Base-by-base conservation (phyloP, 2,888 invertebrate genomes). In the Agrotis ipsilon region DNA sequence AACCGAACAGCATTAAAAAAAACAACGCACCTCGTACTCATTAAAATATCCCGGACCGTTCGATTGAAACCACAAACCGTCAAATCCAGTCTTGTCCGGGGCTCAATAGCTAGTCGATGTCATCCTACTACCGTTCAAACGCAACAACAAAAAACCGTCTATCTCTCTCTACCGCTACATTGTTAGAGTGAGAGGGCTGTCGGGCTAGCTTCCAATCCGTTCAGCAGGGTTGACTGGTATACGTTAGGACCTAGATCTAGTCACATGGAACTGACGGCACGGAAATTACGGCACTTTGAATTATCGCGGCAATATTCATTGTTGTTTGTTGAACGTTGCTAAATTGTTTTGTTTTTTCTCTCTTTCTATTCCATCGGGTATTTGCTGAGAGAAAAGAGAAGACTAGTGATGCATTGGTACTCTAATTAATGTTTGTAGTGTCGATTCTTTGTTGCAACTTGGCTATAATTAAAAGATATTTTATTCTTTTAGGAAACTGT, bases 281-380 rank as follows among this genome's bases (percentile, higher is more conserved):
- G 88, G 89, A 88, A 89, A 89, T 89, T 88, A 86, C 87, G 77
- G 77, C 80, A 81, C 83, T 86, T 83, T 87, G 86, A 87, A 87
- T 86, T 87, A 88, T 87, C 75, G 81, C 68, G 73, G 79, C 84
- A 81, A 84, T 85, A 88, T 88, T 86, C 84, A 87, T 86, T 82
- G 88, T 77, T 81, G 78, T 83, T 88, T 83, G 86, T 85, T 80
- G 77, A 63, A 81, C 72, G 72, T 60, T 74, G 81, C 66, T 82
- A 80, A 80, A 83, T 73, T 67, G 81, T 60, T 74, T 76, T 39
- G 39, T 39, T 79, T 80, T 72, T 74, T 79, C 51, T 69, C 55
- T 68, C 39, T 9, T 0, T 54, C 54, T 49, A 51, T 78, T 71
- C 58, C 70, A 57, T 67, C n/a, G 58, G 62, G 54, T 73, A 64